Evolutionary conservation across 1,140 invertebrate genomes (phyloP).

Genomic region (Brachystomella parvula): DNA sequence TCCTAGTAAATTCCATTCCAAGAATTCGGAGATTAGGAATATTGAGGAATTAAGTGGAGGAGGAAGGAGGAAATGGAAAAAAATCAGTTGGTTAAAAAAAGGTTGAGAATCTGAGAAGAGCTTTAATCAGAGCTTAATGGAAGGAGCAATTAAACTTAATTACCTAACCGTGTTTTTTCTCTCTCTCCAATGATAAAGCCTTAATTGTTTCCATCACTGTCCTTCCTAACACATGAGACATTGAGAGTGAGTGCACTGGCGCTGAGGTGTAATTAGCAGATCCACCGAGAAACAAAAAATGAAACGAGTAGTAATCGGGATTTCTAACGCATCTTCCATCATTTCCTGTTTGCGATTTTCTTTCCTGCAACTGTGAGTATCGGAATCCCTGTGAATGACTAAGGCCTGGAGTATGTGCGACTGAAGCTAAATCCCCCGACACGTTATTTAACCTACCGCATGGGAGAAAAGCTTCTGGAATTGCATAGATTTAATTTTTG

Average conservation of each 20-base stretch:
- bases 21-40: no score
- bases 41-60: no score
- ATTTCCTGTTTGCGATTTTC: neutral
- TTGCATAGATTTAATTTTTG: no score
- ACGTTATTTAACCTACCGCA: no score
- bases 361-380: no score
- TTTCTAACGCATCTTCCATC: neutral
- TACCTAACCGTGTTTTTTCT: conserved; percentile 20
- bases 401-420: no score
- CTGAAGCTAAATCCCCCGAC: no score
- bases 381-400: no score
- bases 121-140: conserved; percentile 6
- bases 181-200: neutral
- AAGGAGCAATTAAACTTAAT: conserved; percentile 23
- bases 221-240: neutral
- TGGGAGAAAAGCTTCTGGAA: no score
- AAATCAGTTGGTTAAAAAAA: neutral
- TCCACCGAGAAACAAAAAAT: neutral
- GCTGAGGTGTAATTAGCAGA: neutral
- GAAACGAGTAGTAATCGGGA: no score
- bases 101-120: neutral
- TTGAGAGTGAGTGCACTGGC: conserved; percentile 14
- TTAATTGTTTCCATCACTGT: neutral
- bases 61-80: neutral
- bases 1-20: no score